phyloP scores from a whole-genome alignment of 1,140 invertebrate genomes.

The Kradibia gibbosae region DNA sequence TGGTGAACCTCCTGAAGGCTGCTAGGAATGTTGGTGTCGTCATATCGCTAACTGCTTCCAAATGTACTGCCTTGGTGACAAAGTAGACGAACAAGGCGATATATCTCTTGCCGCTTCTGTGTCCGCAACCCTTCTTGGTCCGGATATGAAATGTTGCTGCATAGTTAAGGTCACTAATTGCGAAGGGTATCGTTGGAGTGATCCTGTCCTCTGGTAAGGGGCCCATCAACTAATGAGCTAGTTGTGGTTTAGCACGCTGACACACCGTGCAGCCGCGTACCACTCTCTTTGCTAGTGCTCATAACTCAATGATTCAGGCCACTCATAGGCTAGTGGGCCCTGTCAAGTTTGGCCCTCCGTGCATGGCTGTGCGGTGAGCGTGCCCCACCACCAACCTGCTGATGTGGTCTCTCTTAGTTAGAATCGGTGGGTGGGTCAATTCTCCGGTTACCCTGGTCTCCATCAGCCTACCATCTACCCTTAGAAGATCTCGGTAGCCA shows the following conservation, averaged over 20 bases:
- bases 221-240: slow-evolving; percentile 38
- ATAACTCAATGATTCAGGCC: slow-evolving; percentile 48
- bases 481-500: no score
- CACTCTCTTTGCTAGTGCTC: background rate
- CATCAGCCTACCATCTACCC: background rate
- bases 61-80: background rate
- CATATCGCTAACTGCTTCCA: background rate
- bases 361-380: background rate
- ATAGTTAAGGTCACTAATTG: background rate
- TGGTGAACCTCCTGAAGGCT: background rate
- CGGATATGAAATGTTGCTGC: background rate
- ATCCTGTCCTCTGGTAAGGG: slow-evolving; percentile 25
- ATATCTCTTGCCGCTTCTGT: background rate
- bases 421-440: background rate
- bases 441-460: background rate
- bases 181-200: no score
- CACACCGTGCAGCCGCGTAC: background rate
- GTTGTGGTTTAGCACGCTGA: background rate
- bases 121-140: background rate
- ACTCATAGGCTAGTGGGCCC: background rate
- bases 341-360: background rate
- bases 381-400: background rate
- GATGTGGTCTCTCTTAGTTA: background rate
- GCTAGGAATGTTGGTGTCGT: background rate
- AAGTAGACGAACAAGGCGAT: slow-evolving; percentile 13